Evolutionary conservation across 1,140 invertebrate species (phyloP).

Genomic region (Calliopsis andreniformis): DNA sequence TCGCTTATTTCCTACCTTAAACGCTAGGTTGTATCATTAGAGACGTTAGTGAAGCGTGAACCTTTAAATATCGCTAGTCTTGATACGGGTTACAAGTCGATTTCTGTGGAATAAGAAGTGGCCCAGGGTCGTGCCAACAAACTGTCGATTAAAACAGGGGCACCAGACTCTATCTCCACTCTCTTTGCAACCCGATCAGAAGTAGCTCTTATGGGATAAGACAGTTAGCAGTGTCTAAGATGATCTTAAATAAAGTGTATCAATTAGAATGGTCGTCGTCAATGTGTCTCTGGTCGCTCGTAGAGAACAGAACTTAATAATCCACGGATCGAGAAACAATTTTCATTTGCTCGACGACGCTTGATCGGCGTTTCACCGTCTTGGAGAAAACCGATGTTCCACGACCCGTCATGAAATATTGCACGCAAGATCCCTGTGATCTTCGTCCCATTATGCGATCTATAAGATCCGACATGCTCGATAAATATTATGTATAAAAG

Average conservation of each 20-base stretch:
- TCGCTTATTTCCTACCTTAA: constrained; percentile 57
- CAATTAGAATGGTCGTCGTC: constrained; percentile 44
- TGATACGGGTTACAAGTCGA: constrained; percentile 79
- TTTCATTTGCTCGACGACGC: constrained; percentile 12
- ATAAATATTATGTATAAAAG: constrained; percentile 44
- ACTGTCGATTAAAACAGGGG: background rate
- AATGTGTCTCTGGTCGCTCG: constrained; percentile 40
- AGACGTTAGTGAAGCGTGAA: constrained; percentile 81
- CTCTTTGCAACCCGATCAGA: constrained; percentile 81
- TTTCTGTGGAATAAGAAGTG: constrained; percentile 43
- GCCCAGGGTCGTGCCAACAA: background rate
- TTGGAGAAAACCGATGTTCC: constrained; percentile 32
- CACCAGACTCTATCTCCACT: constrained; percentile 6
- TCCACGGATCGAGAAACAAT: constrained; percentile 44
- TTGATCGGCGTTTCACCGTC: constrained; percentile 6
- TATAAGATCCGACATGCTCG: constrained; percentile 38
- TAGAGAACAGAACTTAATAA: constrained; percentile 59
- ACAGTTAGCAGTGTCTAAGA: constrained; percentile 67
- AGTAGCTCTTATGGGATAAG: constrained; percentile 76
- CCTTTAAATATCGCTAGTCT: constrained; percentile 81
- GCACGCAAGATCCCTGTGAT: constrained; percentile 55
- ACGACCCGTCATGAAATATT: constrained; percentile 41
- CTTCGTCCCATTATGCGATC: constrained; percentile 45
- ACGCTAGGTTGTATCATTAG: constrained; percentile 71
- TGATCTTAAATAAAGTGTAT: constrained; percentile 67